Percentiles rank a stretch among this genome's conserved stretches.
phyloP scores from a whole-genome alignment of 1,140 invertebrate genomes.

The Ips nitidus region DNA sequence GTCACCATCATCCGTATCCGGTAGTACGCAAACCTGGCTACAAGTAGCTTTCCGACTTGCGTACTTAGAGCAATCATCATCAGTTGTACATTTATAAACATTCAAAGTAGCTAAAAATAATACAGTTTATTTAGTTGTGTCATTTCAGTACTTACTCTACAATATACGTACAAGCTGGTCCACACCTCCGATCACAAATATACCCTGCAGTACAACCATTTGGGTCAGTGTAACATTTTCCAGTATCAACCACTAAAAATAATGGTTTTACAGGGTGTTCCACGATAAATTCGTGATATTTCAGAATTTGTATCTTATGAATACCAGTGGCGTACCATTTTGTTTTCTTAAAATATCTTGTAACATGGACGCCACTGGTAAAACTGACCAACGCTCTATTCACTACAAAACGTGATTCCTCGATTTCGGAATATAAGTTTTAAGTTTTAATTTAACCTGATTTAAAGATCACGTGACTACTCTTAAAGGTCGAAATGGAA shows the following conservation, averaged over 20 bases:
- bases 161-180: neutral
- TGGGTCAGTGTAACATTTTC: conserved; percentile 1
- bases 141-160: neutral
- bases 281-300: too few species aligned
- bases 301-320: too few species aligned
- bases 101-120: neutral
- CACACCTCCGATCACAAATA: conserved; percentile 24
- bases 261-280: too few species aligned
- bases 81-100: conserved; percentile 1
- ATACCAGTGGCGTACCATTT: too few species aligned
- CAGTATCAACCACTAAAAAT: neutral
- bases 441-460: too few species aligned
- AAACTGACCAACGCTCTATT: too few species aligned
- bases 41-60: conserved; percentile 10
- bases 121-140: too few species aligned
- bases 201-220: conserved; percentile 18
- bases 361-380: neutral
- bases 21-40: conserved; percentile 17
- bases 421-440: too few species aligned
- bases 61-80: conserved; percentile 10
- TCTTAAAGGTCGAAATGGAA: too few species aligned
- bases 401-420: too few species aligned
- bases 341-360: neutral
- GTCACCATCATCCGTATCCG: conserved; percentile 6
- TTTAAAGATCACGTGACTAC: too few species aligned